These are phyloP conservation scores for Apotomis betuletana DNA, from an alignment of 2,888 invertebrate genomes.

Conservation along the genomic window DNA sequence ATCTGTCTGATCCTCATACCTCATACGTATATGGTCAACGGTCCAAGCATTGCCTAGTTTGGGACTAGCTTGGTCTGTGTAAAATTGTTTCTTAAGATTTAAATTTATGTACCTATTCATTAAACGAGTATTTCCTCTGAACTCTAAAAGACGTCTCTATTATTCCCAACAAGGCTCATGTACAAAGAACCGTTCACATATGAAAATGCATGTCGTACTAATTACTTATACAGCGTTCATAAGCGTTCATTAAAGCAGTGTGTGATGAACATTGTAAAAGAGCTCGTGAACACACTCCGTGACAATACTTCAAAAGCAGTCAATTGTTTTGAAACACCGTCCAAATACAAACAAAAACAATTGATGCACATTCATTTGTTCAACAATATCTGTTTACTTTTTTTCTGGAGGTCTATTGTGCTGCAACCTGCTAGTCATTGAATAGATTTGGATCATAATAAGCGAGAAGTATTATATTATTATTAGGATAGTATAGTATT, in stretches of 20 bases:
- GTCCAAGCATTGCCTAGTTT: no score
- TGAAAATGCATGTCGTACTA: constrained; percentile 51
- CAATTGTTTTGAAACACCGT: constrained; percentile 29
- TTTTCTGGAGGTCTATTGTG: background rate
- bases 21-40: no score
- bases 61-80: no score
- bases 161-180: background rate
- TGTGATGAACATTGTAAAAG: constrained; percentile 71
- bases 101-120: no score
- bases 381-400: constrained; percentile 18
- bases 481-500: background rate
- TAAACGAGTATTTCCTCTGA: background rate
- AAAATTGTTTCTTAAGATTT: no score
- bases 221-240: constrained; percentile 64
- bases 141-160: background rate
- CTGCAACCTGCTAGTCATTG: constrained; percentile 11
- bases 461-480: background rate
- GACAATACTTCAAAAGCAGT: constrained; percentile 34
- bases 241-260: constrained; percentile 61
- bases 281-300: constrained; percentile 59
- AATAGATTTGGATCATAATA: constrained; percentile 4
- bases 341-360: constrained; percentile 37
- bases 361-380: constrained; percentile 4
- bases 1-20: no score
- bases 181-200: constrained; percentile 31